phyloP scores from a whole-genome alignment of 2,888 invertebrate species.

The Epirrhoe tristata region DNA sequence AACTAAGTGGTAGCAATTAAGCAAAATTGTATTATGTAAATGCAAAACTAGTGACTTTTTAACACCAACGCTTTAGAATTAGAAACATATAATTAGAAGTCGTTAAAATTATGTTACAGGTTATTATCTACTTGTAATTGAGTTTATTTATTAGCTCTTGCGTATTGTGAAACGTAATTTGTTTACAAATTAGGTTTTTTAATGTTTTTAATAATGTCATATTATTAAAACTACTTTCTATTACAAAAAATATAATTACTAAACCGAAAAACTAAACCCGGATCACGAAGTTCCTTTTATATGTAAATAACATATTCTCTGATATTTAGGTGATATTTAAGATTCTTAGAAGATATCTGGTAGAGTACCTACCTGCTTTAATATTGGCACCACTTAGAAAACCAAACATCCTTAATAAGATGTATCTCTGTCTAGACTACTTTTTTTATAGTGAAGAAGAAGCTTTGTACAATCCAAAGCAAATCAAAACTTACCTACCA shows the following conservation, averaged over 20 bases:
- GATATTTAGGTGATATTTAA: too few relatives aligned
- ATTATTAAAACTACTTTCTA: conserved; percentile 1
- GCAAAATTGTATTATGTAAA: conserved; percentile 39
- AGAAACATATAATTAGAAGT: conserved; percentile 39
- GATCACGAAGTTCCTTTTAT: neutral
- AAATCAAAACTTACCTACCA: too few relatives aligned
- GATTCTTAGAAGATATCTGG: too few relatives aligned
- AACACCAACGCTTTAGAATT: conserved; percentile 35
- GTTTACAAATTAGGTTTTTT: conserved; percentile 26
- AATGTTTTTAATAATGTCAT: conserved; percentile 5
- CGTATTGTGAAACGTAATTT: conserved; percentile 32
- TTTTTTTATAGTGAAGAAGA: too few relatives aligned
- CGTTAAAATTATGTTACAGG: conserved; percentile 37
- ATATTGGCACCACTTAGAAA: too few relatives aligned
- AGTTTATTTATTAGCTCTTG: conserved; percentile 38
- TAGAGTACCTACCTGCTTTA: too few relatives aligned
- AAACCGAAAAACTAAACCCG: neutral
- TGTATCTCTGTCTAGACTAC: too few relatives aligned
- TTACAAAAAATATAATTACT: neutral
- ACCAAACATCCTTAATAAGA: too few relatives aligned
- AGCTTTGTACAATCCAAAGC: too few relatives aligned
- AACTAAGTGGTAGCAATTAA: conserved; percentile 35
- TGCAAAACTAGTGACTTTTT: conserved; percentile 36
- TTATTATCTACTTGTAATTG: conserved; percentile 39
- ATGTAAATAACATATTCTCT: too few relatives aligned